phyloP scores from a whole-genome alignment of 2,113 vertebrate genomes.

The Fregata magnificens region DNA sequence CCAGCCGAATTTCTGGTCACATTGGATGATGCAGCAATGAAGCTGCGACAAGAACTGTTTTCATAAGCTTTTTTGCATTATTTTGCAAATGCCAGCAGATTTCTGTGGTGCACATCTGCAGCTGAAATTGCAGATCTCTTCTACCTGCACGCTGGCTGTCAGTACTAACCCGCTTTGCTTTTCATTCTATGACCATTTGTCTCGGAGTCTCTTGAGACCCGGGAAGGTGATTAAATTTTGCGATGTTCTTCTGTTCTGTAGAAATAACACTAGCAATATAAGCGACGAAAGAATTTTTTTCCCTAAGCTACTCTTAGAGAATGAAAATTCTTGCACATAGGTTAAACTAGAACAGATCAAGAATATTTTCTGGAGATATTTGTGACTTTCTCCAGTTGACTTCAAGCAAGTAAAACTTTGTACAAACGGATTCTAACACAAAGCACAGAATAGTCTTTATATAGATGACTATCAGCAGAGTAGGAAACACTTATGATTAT shows the following conservation, averaged over 20 bases:
- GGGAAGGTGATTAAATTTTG: background rate
- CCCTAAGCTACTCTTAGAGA: constrained; percentile 30
- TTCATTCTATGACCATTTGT: background rate
- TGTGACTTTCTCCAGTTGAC: background rate
- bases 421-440: background rate
- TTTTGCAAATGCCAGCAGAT: background rate
- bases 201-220: background rate
- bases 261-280: background rate
- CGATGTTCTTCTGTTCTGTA: background rate
- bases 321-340: constrained; percentile 23
- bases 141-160: background rate
- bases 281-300: background rate
- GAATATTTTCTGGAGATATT: background rate
- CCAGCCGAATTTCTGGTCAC: background rate
- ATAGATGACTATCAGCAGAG: background rate
- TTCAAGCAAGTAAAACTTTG: background rate
- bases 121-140: background rate
- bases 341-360: background rate
- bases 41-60: background rate
- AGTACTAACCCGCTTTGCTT: background rate
- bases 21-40: background rate
- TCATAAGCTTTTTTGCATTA: background rate
- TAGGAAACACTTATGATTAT: background rate
- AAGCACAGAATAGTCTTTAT: background rate
- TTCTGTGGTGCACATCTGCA: background rate